These are phyloP conservation scores for Morinoia aosen DNA, from an alignment of 2,888 invertebrate species.

Conservation along the genomic window DNA sequence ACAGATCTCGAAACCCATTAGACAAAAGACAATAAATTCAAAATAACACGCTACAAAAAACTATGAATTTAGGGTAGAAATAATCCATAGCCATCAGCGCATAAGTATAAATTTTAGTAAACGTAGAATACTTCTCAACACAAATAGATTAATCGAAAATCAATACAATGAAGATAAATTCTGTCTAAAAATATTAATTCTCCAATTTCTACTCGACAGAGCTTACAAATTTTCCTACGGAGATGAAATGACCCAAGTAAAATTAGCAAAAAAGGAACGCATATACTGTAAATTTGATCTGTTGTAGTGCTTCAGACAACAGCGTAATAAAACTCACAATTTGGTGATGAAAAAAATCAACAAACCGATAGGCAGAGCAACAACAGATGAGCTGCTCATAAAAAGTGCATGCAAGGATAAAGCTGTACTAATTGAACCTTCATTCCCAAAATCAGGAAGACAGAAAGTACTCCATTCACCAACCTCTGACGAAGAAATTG, in stretches of 20 bases:
- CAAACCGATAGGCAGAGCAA: background rate
- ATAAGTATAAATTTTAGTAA: background rate
- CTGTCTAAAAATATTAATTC: background rate
- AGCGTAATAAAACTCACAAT: background rate
- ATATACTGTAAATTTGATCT: background rate
- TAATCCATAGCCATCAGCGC: background rate
- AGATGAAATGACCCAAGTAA: background rate
- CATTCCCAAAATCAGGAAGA: background rate
- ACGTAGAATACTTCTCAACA: background rate
- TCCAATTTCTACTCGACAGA: background rate
- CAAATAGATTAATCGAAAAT: background rate
- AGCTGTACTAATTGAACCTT: background rate
- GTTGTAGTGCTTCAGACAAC: background rate
- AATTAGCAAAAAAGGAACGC: background rate
- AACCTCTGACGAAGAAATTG: background rate
- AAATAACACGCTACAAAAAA: background rate
- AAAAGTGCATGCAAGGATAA: background rate
- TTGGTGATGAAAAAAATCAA: background rate
- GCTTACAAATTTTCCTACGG: background rate
- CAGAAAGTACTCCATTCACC: background rate
- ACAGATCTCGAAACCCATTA: background rate
- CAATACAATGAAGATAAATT: background rate
- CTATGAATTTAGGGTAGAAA: background rate
- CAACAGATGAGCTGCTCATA: background rate
- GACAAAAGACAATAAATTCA: background rate